These are phyloP conservation scores for Lasioglossum calceatum DNA, from an alignment of 2,888 invertebrate species.

Conservation along the genomic window DNA sequence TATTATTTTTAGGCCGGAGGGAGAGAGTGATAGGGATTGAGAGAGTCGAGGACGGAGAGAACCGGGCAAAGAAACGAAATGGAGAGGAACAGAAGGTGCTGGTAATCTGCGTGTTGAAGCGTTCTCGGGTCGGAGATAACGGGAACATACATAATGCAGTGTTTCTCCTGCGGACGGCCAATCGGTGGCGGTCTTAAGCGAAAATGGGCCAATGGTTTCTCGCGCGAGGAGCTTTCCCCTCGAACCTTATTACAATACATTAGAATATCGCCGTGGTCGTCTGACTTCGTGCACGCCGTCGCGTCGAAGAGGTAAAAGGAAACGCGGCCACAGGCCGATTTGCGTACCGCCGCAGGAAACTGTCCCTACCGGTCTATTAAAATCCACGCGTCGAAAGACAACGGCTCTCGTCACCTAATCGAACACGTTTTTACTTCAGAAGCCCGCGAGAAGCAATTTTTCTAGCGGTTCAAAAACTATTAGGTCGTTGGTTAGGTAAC, in stretches of 20 bases:
- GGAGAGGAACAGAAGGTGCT: constrained; percentile 56
- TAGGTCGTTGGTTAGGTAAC: too few species aligned
- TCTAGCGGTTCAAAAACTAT: too few species aligned
- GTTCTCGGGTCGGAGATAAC: constrained; percentile 74
- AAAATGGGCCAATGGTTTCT: constrained; percentile 75
- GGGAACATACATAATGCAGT: constrained; percentile 79
- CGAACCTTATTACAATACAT: constrained; percentile 76
- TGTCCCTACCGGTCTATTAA: constrained; percentile 23
- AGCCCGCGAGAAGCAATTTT: too few species aligned
- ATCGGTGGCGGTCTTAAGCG: constrained; percentile 72
- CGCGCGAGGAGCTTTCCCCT: constrained; percentile 64
- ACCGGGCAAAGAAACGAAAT: constrained; percentile 42
- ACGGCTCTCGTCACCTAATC: not conserved
- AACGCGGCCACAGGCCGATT: constrained; percentile 41
- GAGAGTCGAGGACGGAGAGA: not conserved
- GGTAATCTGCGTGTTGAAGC: constrained; percentile 77
- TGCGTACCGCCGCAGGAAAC: constrained; percentile 40
- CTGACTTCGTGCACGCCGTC: constrained; percentile 47
- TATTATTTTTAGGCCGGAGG: constrained; percentile 8
- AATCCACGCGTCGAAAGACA: constrained; percentile 5
- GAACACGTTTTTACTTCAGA: not conserved
- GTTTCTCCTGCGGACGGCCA: constrained; percentile 76
- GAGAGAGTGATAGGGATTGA: constrained; percentile 12
- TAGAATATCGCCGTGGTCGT: constrained; percentile 71
- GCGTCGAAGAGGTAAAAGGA: constrained; percentile 44